A percentile compares a stretch with the other conserved stretches of the same genome.
These are phyloP conservation scores for Acanthurus lineatus DNA, from an alignment of 2,797 vertebrate species.

Conservation along the genomic window DNA sequence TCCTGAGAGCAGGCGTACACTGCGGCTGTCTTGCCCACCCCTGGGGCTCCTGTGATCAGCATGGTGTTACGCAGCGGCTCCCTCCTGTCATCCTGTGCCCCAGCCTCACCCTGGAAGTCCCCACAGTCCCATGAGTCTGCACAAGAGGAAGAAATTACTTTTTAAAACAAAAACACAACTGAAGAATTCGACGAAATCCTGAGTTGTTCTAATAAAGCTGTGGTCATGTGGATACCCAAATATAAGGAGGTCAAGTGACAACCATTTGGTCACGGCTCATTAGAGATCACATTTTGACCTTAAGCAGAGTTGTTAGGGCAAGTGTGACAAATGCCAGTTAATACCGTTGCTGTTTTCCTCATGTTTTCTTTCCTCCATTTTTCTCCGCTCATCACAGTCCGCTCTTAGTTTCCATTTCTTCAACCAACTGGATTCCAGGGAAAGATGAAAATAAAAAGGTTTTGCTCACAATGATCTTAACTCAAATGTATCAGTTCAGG, in stretches of 20 bases:
- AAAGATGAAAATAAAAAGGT: not conserved
- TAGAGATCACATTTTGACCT: not conserved
- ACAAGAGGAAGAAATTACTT: slow-evolving; percentile 10
- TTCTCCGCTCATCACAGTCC: slow-evolving; percentile 87
- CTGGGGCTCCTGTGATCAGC: slow-evolving; percentile 91
- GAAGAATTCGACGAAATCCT: not conserved
- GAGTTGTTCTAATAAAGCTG: not conserved
- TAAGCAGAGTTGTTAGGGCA: not conserved
- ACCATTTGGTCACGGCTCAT: not conserved
- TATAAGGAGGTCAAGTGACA: not conserved
- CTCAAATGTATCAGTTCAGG: not conserved
- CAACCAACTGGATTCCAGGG: slow-evolving; percentile 88
- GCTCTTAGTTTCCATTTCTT: slow-evolving; percentile 93
- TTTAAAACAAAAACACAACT: slow-evolving; percentile 3
- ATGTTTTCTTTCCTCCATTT: slow-evolving; percentile 80
- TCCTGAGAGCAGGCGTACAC: slow-evolving; percentile 96
- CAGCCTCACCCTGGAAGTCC: slow-evolving; percentile 88
- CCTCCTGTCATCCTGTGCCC: slow-evolving; percentile 73
- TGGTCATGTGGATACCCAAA: not conserved
- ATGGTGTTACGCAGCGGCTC: slow-evolving; percentile 87
- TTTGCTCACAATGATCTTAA: not conserved
- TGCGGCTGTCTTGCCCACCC: slow-evolving; percentile 93
- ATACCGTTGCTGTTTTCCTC: slow-evolving; percentile 75
- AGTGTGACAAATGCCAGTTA: not conserved
- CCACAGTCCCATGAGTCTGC: slow-evolving; percentile 87